Evolutionary conservation across 92 coral and sea anemone species (phyloP).

Genomic region (Epizoanthus rinbou): DNA sequence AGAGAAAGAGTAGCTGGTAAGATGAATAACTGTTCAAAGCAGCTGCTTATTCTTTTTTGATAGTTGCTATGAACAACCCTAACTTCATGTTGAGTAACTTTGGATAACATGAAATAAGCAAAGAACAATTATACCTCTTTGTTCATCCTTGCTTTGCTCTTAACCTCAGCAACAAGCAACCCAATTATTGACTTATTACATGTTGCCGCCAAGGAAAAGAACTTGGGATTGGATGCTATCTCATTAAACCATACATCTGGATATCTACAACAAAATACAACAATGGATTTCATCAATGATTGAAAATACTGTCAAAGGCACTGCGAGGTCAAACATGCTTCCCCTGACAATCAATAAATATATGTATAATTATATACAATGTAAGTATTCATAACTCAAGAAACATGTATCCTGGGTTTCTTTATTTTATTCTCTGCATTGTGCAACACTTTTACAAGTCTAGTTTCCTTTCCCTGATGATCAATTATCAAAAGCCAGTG

Average conservation of each 20-base stretch:
- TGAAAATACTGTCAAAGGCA: too few species aligned
- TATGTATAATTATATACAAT: too few species aligned
- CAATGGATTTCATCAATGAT: too few species aligned
- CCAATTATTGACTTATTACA: constrained; percentile 83
- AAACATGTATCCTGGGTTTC: too few species aligned
- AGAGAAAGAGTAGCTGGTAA: not conserved
- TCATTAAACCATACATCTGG: constrained; percentile 97
- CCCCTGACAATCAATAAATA: too few species aligned
- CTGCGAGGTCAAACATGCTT: too few species aligned
- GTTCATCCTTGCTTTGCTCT: constrained; percentile 78
- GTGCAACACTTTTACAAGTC: too few species aligned
- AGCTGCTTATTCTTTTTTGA: not conserved
- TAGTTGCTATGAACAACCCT: not conserved
- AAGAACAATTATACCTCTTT: constrained; percentile 75
- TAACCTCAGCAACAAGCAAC: constrained; percentile 94
- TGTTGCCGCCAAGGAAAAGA: constrained; percentile 94
- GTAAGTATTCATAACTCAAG: too few species aligned
- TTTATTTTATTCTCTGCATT: too few species aligned
- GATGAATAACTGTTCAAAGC: not conserved
- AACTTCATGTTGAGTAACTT: not conserved
- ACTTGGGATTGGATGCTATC: constrained; percentile 93
- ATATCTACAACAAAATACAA: constrained; percentile 54
- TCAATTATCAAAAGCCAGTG: too few species aligned
- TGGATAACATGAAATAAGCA: not conserved
- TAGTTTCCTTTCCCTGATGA: too few species aligned